These are phyloP conservation scores for Fragum whitleyi DNA, from an alignment of 2,888 invertebrate species.

Conservation along the genomic window DNA sequence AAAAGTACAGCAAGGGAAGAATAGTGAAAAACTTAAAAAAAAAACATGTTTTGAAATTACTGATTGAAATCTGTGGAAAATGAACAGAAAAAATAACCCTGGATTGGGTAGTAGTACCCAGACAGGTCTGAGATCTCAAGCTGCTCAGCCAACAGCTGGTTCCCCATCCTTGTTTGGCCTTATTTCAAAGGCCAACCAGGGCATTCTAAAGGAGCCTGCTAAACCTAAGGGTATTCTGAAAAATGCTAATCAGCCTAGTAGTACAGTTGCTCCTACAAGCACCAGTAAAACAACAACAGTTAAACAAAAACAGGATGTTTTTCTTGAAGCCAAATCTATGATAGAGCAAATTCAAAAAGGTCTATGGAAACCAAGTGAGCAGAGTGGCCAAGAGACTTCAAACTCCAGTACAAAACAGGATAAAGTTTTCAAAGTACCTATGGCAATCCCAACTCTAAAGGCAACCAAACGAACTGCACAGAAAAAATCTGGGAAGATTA, in stretches of 20 bases:
- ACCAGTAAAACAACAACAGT: not conserved
- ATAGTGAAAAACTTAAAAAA: not conserved
- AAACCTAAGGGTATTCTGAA: constrained; percentile 1
- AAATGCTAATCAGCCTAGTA: not conserved
- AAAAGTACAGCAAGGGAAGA: not conserved
- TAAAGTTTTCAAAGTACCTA: constrained; percentile 32
- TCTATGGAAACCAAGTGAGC: constrained; percentile 37
- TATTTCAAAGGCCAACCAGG: constrained; percentile 53
- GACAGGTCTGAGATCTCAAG: not conserved
- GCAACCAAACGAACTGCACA: not conserved
- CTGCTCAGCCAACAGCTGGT: constrained; percentile 16
- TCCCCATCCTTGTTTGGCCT: constrained; percentile 54
- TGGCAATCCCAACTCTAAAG: not conserved
- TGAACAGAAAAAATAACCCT: not conserved
- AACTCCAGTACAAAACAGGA: not conserved
- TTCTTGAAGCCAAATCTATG: constrained; percentile 39
- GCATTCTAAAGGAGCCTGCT: constrained; percentile 35
- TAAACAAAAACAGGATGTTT: constrained; percentile 36
- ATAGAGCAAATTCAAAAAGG: constrained; percentile 52
- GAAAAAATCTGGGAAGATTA: not conserved
- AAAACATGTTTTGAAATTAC: not conserved
- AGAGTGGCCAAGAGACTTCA: not conserved
- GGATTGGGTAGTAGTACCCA: not conserved
- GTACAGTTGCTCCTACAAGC: not conserved
- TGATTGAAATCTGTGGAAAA: not conserved